A percentile compares a stretch with the other conserved stretches of the same genome.
Evolutionary conservation across 2,113 vertebrate genomes (phyloP).

Genomic region (Oreochromis spilurus): DNA sequence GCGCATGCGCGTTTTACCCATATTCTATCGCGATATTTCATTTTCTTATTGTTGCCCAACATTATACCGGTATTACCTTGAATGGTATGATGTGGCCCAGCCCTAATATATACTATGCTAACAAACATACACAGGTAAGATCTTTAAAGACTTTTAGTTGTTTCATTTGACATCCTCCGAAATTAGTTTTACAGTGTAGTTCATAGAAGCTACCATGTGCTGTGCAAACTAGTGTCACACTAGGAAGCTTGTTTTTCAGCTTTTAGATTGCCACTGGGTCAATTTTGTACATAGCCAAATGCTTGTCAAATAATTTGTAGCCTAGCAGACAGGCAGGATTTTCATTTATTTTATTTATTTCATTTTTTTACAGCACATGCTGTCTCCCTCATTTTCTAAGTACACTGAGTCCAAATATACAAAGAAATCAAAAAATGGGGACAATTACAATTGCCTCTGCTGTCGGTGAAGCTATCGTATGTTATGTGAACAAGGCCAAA

Average conservation of each 20-base stretch:
- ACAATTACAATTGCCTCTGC: background rate
- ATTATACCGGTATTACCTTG: too few relatives aligned
- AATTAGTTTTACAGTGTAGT: background rate
- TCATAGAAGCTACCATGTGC: background rate
- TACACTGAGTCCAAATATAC: background rate
- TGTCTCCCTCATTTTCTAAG: background rate
- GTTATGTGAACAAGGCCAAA: background rate
- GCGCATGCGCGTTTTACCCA: too few relatives aligned
- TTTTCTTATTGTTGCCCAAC: too few relatives aligned
- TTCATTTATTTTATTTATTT: background rate
- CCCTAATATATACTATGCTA: background rate
- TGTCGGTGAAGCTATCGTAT: background rate
- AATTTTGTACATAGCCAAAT: background rate
- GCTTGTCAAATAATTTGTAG: background rate
- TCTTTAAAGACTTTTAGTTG: background rate
- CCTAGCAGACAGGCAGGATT: background rate
- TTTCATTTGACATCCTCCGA: background rate
- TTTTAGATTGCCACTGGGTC: background rate
- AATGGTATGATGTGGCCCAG: too few relatives aligned
- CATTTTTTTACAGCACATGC: background rate
- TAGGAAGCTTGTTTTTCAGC: background rate
- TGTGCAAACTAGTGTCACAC: background rate
- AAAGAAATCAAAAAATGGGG: background rate
- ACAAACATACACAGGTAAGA: background rate
- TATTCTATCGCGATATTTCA: too few relatives aligned